Conservation (phyloP, 2,888 invertebrate species). For the Drosophila mimica region DNA sequence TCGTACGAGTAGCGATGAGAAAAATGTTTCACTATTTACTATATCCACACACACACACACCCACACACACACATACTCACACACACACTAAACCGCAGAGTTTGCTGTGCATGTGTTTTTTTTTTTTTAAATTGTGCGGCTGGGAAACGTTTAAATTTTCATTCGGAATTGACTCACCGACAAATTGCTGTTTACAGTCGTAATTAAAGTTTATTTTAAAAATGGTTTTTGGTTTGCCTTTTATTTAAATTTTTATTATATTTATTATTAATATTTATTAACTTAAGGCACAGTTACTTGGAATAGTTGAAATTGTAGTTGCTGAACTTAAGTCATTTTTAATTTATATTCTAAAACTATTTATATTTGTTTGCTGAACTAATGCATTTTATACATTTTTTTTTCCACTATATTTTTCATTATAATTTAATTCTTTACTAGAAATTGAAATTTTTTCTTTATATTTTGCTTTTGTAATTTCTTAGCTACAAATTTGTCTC, state of each 20-base stretch:
- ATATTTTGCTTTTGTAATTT: not conserved
- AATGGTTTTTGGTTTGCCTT: not conserved
- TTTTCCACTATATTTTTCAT: not conserved
- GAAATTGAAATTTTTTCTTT: not conserved
- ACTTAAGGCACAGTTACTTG: too few species aligned
- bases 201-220: not conserved
- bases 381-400: not conserved
- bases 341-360: not conserved
- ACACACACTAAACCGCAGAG: slow-evolving; percentile 2
- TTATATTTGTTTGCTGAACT: not conserved
- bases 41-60: not conserved
- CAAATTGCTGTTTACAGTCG: slow-evolving; percentile 4
- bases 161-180: slow-evolving; percentile 24
- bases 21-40: not conserved
- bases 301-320: not conserved
- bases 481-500: not conserved
- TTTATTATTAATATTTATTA: not conserved
- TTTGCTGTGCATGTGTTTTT: slow-evolving; percentile 1
- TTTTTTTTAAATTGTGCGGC: slow-evolving; percentile 31
- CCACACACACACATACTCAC: not conserved
- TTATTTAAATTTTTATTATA: not conserved
- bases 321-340: not conserved
- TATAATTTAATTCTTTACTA: not conserved
- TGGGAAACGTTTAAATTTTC: slow-evolving; percentile 30
- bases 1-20: slow-evolving; percentile 20